phyloP scores from a whole-genome alignment of 2,888 invertebrate species.

The Eristalis intricaria region DNA sequence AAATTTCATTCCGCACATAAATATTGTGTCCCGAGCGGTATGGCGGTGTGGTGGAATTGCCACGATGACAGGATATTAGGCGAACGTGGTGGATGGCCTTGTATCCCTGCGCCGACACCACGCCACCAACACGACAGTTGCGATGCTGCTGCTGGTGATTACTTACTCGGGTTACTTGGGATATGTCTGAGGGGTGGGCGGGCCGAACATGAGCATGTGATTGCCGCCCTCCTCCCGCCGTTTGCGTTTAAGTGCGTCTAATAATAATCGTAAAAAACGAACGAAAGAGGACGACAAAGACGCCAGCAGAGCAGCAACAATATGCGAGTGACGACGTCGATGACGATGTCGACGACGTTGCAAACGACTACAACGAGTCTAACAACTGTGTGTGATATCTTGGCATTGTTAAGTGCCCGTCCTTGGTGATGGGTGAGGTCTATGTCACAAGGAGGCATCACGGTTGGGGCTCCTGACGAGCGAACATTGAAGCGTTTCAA shows the following conservation, averaged over 20 bases:
- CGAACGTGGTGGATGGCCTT: conserved; percentile 12
- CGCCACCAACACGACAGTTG: background rate
- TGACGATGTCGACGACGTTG: conserved; percentile 32
- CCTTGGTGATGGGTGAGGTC: background rate
- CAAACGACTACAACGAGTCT: conserved; percentile 38
- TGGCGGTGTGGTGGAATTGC: conserved; percentile 48
- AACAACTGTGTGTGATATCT: conserved; percentile 60
- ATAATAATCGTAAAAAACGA: conserved; percentile 70
- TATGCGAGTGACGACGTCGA: conserved; percentile 10
- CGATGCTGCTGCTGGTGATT: conserved; percentile 46
- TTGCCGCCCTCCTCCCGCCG: conserved; percentile 8
- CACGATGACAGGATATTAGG: conserved; percentile 60
- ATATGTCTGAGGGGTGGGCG: conserved; percentile 36
- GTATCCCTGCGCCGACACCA: background rate
- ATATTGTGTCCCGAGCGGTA: conserved; percentile 16
- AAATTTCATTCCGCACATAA: conserved; percentile 67
- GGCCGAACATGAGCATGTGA: background rate
- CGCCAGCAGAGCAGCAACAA: conserved; percentile 8
- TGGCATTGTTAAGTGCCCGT: conserved; percentile 61
- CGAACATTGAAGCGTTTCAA: conserved; percentile 61
- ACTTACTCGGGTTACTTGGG: conserved; percentile 61
- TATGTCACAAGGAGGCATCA: background rate
- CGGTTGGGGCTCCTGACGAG: conserved; percentile 57
- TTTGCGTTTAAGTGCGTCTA: conserved; percentile 67
- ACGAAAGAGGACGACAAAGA: conserved; percentile 51